Evolutionary conservation across 2,113 vertebrate species (phyloP).

Genomic region (Dendrocopos noguchii): DNA sequence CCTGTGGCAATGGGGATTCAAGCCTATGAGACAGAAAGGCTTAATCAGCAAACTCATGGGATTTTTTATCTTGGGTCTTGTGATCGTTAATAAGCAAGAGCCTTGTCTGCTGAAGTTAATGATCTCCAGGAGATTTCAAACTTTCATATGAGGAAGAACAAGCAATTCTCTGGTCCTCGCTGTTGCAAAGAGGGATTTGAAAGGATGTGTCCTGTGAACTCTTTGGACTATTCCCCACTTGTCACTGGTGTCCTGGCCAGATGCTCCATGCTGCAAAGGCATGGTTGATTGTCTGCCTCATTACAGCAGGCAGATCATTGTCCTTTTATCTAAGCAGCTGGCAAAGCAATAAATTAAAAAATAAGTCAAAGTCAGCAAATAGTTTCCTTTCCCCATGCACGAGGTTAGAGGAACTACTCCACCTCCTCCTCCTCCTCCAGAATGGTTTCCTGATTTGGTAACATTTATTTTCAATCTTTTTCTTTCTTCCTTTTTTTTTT

Average conservation of each 20-base stretch:
- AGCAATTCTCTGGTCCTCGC: accelerated
- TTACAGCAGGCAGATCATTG: constrained; percentile 41
- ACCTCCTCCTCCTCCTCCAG: constrained; percentile 40
- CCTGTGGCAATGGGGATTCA: accelerated
- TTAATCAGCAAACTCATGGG: not conserved
- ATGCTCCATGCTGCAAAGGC: not conserved
- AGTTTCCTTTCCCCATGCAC: constrained; percentile 2
- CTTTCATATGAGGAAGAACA: not conserved
- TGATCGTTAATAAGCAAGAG: constrained; percentile 16
- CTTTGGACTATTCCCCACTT: not conserved
- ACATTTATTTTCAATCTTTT: constrained; percentile 29
- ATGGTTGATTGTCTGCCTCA: not conserved
- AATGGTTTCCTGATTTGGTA: constrained; percentile 35
- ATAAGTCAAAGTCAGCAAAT: constrained; percentile 53
- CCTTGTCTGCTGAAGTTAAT: not conserved
- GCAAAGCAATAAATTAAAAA: constrained; percentile 59
- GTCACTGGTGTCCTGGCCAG: not conserved
- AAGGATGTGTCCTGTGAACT: not conserved
- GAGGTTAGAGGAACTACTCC: constrained; percentile 54
- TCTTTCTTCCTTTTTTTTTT: constrained; percentile 19
- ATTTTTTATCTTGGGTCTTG: constrained; percentile 21
- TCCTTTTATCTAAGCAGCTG: constrained; percentile 57
- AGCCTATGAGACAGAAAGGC: not conserved
- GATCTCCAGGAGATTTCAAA: not conserved
- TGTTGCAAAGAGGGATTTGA: not conserved